Base-by-base conservation (phyloP, 2,113 vertebrate species). In the Formicarius rufipectus region DNA sequence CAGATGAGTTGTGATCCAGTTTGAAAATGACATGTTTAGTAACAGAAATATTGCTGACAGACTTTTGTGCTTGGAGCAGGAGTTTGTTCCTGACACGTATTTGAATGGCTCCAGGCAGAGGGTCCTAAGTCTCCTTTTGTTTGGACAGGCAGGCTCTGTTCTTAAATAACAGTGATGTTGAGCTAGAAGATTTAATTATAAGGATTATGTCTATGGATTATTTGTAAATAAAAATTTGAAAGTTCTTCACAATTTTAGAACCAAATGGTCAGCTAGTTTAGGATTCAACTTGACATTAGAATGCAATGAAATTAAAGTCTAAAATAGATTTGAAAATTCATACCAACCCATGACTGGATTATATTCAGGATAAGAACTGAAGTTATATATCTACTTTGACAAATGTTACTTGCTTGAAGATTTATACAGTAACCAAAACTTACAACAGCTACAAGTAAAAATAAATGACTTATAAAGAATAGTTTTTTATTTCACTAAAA, bases 121-220 rank as follows among this genome's bases (percentile, higher is more conserved):
- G 9, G 8, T 67, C 6, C 0, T 27, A 66, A 62, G 28, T 1
- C 4, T 30, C 27, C 4, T 4, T 25, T 14, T 0, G 0, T 56
- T 21, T 86, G 33, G 27, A 19, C 11, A 58, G 33, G 12, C 20
- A 64, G 37, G 6, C 3, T 83, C 19, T 71, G 7, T 52, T 42
- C 45, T 80, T 52, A 67, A 79, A 75, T 2, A 63, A 14, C 9
- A 67, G 14, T 16, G 13, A 22, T 45, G 7, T 59, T 85, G 28
- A 71, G 11, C 14, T 63, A 39, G 35, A 86, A 45, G 11, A 68
- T 44, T 86, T 76, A 63, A 64, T 75, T 79, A 23, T 33, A 82
- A 62, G 42, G 14, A 50, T 71, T 31, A 28, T 69, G 47, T 42
- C 7, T 31, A 19, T 72, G 7, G 21, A 18, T 28, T 72, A 72